These are phyloP conservation scores for Erebia ligea DNA, from an alignment of 2,888 invertebrate genomes.

Conservation along the genomic window DNA sequence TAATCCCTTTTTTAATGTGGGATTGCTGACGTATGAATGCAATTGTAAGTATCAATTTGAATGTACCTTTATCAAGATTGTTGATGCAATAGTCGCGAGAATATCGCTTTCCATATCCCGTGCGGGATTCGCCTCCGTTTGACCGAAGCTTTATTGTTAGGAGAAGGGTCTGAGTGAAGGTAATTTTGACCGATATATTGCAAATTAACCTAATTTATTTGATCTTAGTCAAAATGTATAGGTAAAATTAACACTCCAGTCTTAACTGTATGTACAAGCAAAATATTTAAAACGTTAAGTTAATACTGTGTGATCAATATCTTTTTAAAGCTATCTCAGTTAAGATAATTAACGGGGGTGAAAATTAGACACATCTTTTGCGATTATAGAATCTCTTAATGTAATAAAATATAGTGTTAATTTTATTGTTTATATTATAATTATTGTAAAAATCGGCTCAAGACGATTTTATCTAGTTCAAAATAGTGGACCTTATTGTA, in stretches of 20 bases:
- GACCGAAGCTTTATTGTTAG: not conserved
- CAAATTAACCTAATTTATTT: conserved; percentile 11
- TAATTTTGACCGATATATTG: not conserved
- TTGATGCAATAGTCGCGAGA: too few relatives aligned
- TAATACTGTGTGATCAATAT: conserved; percentile 21
- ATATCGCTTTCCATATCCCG: too few relatives aligned
- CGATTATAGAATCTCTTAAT: conserved; percentile 39
- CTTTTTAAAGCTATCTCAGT: conserved; percentile 22
- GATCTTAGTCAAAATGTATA: conserved; percentile 12
- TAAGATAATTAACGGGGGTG: conserved; percentile 18
- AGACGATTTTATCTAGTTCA: conserved; percentile 49
- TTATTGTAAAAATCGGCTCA: conserved; percentile 49
- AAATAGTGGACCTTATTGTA: conserved; percentile 58
- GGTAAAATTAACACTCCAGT: conserved; percentile 10
- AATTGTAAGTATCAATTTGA: too few relatives aligned
- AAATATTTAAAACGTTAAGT: conserved; percentile 9
- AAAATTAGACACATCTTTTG: conserved; percentile 24
- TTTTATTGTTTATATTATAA: conserved; percentile 34
- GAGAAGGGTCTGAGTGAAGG: not conserved
- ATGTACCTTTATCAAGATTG: too few relatives aligned
- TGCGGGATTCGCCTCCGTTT: not conserved
- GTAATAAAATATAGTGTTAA: conserved; percentile 31
- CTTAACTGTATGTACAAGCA: conserved; percentile 6
- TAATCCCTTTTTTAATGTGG: too few relatives aligned
- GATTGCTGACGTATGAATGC: too few relatives aligned